Evolutionary conservation across 2,113 vertebrate species (phyloP), one percentile per base, ranked within the genome.

Genomic region (Amphiprion ocellaris): DNA sequence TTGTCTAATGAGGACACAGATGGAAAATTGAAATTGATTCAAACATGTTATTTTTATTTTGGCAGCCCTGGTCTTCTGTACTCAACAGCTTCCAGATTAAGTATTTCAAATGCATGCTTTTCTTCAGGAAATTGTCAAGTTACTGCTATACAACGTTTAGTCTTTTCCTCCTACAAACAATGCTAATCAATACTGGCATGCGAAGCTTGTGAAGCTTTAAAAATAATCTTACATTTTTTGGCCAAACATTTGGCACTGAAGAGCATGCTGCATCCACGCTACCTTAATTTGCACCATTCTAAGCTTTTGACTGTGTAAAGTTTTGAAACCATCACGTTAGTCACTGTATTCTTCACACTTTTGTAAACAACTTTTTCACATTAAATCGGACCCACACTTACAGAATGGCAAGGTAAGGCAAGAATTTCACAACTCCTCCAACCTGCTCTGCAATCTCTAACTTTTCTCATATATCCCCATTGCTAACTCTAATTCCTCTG

Each of bases 351-450:
- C 94, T 93, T 94, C 90, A 94, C 93, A 92, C 87, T 93, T 91
- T 93, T 95, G 88, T 94, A 94, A 94, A 95, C 92, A 86, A 93
- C 94, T 94, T 92, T 95, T 92, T 94, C 93, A 95, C 92, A 92
- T 93, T 93, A 93, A 94, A 94, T 95, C 94, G 95, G 94, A 96
- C 94, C 93, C 92, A 94, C 93, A 93, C 94, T 93, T 87, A 92
- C 94, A 96, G 95, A 95, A 95, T 65, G 95, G 93, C 88, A 96
- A 95, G 94, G 95, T 96, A 95, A 96, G 95, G 93, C 92, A 91
- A 93, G 91, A 92, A 85, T 93, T 94, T 94, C 87, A 90, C 88
- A 81, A 69, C 83, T 90, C 65, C 86, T 92, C 83, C 79, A 77
- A 90, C 85, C 89, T 92, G 87, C 93, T 94, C 86, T 87, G 83